Evolutionary conservation across 2,888 invertebrate species (phyloP).

Genomic region (Drosophila mimetica): DNA sequence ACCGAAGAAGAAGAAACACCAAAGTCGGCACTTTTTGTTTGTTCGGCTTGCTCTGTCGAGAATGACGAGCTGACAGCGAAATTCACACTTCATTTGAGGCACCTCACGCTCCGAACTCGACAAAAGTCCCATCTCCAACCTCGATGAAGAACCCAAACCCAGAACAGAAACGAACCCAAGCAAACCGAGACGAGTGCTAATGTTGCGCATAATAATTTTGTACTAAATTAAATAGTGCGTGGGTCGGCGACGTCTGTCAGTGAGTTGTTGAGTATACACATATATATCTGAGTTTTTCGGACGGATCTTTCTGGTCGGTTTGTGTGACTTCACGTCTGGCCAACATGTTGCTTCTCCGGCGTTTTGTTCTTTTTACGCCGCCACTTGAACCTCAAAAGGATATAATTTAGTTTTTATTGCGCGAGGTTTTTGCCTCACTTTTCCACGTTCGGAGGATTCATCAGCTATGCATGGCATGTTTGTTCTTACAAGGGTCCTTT

Average conservation of each 20-base stretch:
- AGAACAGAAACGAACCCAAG: conserved; percentile 7
- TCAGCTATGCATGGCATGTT: conserved; percentile 74
- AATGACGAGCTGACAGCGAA: conserved; percentile 73
- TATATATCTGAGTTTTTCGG: conserved; percentile 7
- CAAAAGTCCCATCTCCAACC: conserved; percentile 1
- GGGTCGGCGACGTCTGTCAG: conserved; percentile 59
- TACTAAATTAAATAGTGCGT: conserved; percentile 81
- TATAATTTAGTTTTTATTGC: conserved; percentile 81
- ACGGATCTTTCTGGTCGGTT: conserved; percentile 14
- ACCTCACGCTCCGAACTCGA: conserved; percentile 55
- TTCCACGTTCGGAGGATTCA: conserved; percentile 50
- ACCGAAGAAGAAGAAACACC: conserved; percentile 13
- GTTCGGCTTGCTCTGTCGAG: conserved; percentile 43
- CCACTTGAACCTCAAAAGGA: conserved; percentile 76
- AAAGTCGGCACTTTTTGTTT: conserved; percentile 54
- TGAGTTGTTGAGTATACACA: too few species aligned
- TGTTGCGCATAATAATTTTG: conserved; percentile 81
- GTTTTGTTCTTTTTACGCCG: conserved; percentile 41
- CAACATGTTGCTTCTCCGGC: conserved; percentile 69
- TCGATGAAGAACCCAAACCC: conserved; percentile 16
- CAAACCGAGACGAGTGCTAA: conserved; percentile 67
- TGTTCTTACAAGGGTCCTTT: conserved; percentile 62
- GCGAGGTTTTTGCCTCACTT: conserved; percentile 45
- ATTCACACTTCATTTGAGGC: conserved; percentile 78
- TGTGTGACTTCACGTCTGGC: conserved; percentile 38